These are phyloP conservation scores for Trachemys scripta DNA, from an alignment of 2,113 vertebrate genomes.

Conservation along the genomic window DNA sequence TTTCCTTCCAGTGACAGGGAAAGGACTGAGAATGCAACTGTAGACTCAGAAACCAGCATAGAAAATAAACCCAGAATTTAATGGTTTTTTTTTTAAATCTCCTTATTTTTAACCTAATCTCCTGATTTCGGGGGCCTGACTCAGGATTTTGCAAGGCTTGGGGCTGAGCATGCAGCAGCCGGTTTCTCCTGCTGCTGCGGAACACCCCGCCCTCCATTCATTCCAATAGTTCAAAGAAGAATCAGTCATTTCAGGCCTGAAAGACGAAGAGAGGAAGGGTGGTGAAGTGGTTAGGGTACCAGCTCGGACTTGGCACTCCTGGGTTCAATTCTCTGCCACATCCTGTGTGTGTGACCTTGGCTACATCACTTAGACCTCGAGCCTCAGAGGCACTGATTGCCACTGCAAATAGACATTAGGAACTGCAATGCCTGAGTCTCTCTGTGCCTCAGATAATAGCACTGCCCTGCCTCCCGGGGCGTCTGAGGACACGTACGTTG, in stretches of 20 bases:
- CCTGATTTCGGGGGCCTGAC: neutral
- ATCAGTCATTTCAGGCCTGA: neutral
- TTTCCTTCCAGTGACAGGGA: neutral
- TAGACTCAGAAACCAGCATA: neutral
- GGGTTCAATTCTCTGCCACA: neutral
- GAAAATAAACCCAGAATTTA: neutral
- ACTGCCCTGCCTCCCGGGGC: no score
- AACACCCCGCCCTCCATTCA: neutral
- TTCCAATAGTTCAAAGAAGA: neutral
- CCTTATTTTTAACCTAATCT: neutral
- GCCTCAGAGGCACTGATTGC: neutral
- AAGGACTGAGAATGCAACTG: neutral
- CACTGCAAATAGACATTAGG: neutral
- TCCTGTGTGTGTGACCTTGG: neutral
- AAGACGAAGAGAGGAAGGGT: neutral
- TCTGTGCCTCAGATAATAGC: no score
- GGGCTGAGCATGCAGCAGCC: neutral
- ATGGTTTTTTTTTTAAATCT: neutral
- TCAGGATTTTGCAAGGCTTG: neutral
- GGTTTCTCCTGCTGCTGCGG: neutral
- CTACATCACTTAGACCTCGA: neutral
- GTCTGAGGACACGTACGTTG: no score
- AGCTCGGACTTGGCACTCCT: neutral
- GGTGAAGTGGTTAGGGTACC: neutral
- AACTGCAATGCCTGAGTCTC: no score